Base-by-base conservation (phyloP, 2,113 vertebrate species). In the Petrocephalus microphthalmus region DNA sequence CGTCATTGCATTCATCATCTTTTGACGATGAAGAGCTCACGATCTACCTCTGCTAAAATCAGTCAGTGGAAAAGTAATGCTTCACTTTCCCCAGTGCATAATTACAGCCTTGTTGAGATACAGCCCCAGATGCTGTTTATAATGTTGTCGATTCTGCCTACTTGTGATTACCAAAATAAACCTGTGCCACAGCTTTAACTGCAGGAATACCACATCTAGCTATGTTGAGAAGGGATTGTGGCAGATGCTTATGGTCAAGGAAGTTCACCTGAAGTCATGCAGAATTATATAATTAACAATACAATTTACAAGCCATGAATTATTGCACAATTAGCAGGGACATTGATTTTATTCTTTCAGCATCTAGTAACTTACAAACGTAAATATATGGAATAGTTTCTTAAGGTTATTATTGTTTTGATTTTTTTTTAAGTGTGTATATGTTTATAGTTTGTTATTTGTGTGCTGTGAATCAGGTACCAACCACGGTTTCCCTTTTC, bases 1-100 rank as follows among this genome's bases (percentile, higher is more conserved):
- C 51, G 20, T 88, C 51, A 88, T 81, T 81, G 51, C 67, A 33
- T 74, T 87, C 67, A 87, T 87, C 47, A 87, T 87, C 29, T 25
- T 52, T 74, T 33, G 25, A 81, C 4, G 84, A 85, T 85, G 84
- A 49, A 87, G 64, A 52, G 86, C 42, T 29, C 15, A 47, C 74
- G 60, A 54, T 88, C 49, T 88, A 71, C 51, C 29, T 88, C 87
- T 8, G 19, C 87, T 54, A 81, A 81, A 54, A 64, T 47, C 86
- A 67, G 60, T 87, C 86, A 67, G 37, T 67, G 57, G 57, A 60
- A 67, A 87, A 51, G 45, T 74, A 51, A 60, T 52, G 86, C 86
- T 87, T 74, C 25, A 71, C 22, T 87, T 52, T 64, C 47, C 60
- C 49, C n/a, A 87, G 86, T 49, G 60, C 60, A 74, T 87, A 74